Evolutionary conservation across 2,113 vertebrate genomes (phyloP), one percentile per base, ranked within the genome.

Genomic region (Mustela lutreola): DNA sequence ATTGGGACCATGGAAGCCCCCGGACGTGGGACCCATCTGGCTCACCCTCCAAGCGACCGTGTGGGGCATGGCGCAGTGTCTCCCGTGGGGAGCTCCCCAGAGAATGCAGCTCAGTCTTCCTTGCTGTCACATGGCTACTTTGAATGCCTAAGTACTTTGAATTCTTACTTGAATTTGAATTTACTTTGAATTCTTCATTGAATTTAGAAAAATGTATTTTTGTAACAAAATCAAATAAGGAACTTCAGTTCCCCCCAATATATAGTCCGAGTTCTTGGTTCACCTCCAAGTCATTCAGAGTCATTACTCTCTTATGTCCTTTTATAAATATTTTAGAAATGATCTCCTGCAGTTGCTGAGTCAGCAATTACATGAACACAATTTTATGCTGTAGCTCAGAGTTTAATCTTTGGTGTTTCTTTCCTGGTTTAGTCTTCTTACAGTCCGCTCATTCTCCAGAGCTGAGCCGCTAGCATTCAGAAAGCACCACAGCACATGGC

Each of bases 11-110:
- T 18, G 6, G 28, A 8, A 22, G 22, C 42, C 33, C 42, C 5
- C 0, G 0, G 14, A 19, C 1, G 0, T 36, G 16, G 6, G 2
- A 24, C 16, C 15, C 11, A 1, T 15, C 67, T 19, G 15, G 4
- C 53, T 75, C 24, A 9, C 1, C 36, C 75, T 56, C 53, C 11
- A 15, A 36, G 7, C 15, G 0, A 1, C 67, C 26, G 4, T 11
- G 8, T 16, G 16, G 36, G 10, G 10, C 28, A 48, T 33, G 70
- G 14, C 3, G 7, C 4, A 2, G 31, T 39, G 7, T 7, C 76
- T 48, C 3, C 36, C 3, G 42, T 11, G 6, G 48, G 39, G 26
- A 3, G 11, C 31, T 62, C 7, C 82, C 60, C 50, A 3, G 0
- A 3, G 4, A 42, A 16, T 4, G 33, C 36, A 36, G 42, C 31